Conservation (phyloP, 2,797 vertebrate species). For the Vultur gryphus region DNA sequence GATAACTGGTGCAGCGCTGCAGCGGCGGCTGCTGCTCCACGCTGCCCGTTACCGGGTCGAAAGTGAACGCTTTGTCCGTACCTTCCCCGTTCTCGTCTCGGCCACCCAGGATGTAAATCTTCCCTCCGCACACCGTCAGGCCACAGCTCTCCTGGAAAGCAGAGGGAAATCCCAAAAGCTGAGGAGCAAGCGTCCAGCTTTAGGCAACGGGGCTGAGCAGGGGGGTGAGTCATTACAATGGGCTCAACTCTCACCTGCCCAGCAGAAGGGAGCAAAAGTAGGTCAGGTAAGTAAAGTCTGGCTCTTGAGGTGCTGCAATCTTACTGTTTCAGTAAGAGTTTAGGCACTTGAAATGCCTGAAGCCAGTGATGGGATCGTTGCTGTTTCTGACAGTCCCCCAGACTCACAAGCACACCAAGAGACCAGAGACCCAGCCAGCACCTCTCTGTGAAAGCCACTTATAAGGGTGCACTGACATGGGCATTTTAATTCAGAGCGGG, state of each 20-base stretch:
- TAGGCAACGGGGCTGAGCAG: not conserved
- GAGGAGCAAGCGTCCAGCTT: not conserved
- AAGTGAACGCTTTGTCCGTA: slow-evolving; percentile 68
- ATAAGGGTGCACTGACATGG: fast-evolving
- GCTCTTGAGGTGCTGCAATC: not conserved
- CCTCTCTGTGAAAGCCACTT: not conserved
- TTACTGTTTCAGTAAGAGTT: not conserved
- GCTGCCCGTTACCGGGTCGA: slow-evolving; percentile 55
- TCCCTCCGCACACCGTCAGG: slow-evolving; percentile 74
- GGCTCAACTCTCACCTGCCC: not conserved
- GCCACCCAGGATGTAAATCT: slow-evolving; percentile 79
- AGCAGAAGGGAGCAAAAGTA: not conserved
- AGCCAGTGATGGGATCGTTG: not conserved
- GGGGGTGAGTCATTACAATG: not conserved
- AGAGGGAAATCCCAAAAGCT: not conserved
- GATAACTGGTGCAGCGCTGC: slow-evolving; percentile 77
- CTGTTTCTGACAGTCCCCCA: not conserved
- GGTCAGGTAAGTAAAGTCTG: not conserved
- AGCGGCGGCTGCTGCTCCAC: slow-evolving; percentile 64
- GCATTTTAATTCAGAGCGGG: not conserved
- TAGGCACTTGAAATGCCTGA: not conserved
- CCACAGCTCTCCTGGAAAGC: slow-evolving; percentile 78
- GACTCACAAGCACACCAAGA: not conserved
- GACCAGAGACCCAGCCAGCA: not conserved
- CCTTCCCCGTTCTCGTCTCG: slow-evolving; percentile 68